A percentile compares a stretch with the other conserved stretches of the same genome.
These are phyloP conservation scores for Lethenteron camtschaticum DNA, from an alignment of 2,113 vertebrate genomes.

Conservation along the genomic window DNA sequence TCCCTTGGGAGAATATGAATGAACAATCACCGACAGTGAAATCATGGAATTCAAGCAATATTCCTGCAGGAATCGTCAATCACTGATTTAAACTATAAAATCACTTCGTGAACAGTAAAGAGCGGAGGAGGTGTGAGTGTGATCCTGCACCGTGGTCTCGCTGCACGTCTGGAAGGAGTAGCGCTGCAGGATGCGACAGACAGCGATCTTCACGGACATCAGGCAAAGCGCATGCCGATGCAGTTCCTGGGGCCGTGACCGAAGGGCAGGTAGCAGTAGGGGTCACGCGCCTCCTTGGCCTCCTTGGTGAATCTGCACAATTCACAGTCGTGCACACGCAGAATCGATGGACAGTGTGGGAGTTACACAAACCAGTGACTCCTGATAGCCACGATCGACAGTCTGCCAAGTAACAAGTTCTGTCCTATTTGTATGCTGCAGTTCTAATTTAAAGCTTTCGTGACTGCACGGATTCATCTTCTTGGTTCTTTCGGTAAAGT, in stretches of 20 bases:
- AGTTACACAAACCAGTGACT: background rate
- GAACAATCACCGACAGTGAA: no score
- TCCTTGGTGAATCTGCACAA: slow-evolving; percentile 5
- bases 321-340: background rate
- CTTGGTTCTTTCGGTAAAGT: no score
- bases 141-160: no score
- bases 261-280: background rate
- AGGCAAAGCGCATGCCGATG: background rate
- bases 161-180: no score
- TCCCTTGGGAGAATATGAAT: no score
- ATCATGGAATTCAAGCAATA: no score
- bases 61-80: no score
- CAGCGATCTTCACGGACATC: slow-evolving; percentile 3
- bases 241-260: background rate
- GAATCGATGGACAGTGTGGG: background rate
- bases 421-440: background rate
- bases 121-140: no score
- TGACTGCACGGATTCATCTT: no score
- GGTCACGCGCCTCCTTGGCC: background rate
- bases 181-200: no score
- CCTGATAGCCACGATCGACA: background rate
- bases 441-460: background rate
- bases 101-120: no score
- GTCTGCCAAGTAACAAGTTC: background rate
- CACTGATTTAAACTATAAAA: no score